Base-by-base conservation (phyloP, 2,797 vertebrate genomes). In the Chloroceryle amazona region DNA sequence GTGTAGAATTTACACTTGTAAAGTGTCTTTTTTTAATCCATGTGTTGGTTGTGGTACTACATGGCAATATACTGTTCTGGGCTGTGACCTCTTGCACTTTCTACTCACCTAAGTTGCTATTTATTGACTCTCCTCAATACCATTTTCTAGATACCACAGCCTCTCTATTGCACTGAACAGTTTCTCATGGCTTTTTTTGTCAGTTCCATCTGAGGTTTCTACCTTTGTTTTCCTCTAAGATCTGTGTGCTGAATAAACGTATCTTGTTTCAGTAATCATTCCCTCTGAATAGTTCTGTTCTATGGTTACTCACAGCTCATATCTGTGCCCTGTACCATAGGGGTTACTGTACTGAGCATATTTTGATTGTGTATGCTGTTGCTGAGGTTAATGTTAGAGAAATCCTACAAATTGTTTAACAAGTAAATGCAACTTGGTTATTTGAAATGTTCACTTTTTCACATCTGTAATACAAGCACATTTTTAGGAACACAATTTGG, bases 391-490 rank as follows among this genome's bases (percentile, higher is more conserved):
- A 9, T 62, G 94, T 79, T 66, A 61, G 74, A 84, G 31, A 17
- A 86, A 55, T 66, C 11, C 20, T 44, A 33, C 22, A 46, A 74
- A 73, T 70, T 72, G 39, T 37, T 6, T 75, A 67, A 81, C 19
- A 90, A 94, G 85, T 85, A 89, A 89, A 65, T 16, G 11, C 4
- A 4, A 81, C 67, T 84, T 84, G 29, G 8, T 41, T 73, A 23
- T 75, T 84, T 73, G 47, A 86, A 70, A 49, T 49, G 7, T 79
- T 79, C 21, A 7, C 1, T 88, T 78, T 70, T 90, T 91, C 54
- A 42, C 3, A 1, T 54, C 46, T 55, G 14, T 81, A 62, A 52
- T 2, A 4, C 0, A 0, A 65, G 47, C 33, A 31, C 8, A 5
- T 76, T 72, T 86, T 39, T 42, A 63, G 55, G 92, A 76, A 51